Base-by-base conservation (phyloP, 2,113 vertebrate genomes). In the Gallinago undulata region DNA sequence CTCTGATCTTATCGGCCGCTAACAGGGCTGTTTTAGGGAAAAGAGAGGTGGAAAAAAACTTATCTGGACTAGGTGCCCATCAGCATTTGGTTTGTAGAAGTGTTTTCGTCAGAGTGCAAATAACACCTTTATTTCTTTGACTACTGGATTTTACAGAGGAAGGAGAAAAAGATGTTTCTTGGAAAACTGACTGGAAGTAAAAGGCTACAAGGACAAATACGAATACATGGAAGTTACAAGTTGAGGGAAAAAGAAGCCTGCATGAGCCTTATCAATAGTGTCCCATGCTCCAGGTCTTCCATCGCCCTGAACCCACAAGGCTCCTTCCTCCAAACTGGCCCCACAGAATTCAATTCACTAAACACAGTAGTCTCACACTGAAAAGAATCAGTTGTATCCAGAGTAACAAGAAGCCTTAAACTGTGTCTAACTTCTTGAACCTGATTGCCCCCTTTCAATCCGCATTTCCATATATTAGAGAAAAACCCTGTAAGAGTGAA, bases 401-500 rank as follows among this genome's bases (percentile, higher is more conserved):
- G 18, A 35, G 24, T 24, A 70, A 39, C 1, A 10, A 56, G 21
- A 43, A 50, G 24, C 7, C 11, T 25, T 19, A 11, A 74, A 69
- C 9, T 23, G 50, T 8, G 10, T 33, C 15, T 43, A 13, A 21
- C 21, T 56, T 66, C n/a, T 21, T 28, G 24, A 84, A 45, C 31
- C 15, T 17, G 7, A 53, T 9, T 0, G 0, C 4, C 11, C 16
- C 17, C 21, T 72, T 84, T 51, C 41, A 57, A n/a, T 27, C n/a
- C 43, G 9, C 11, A 30, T 63, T 82, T 63, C 64, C 9, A 7
- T 13, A 21, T 18, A 57, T 4, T 48, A 15, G 11, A 3, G 27
- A 27, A 25, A 67, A 10, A 6, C 1, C 13, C 21, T 6, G 1
- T 4, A 43, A 35, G 18, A 50, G 6, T 3, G 6, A 78, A 59